A percentile compares a stretch with the other conserved stretches of the same genome.
phyloP scores from a whole-genome alignment of 2,888 invertebrate species.

The Odontothrips loti region DNA sequence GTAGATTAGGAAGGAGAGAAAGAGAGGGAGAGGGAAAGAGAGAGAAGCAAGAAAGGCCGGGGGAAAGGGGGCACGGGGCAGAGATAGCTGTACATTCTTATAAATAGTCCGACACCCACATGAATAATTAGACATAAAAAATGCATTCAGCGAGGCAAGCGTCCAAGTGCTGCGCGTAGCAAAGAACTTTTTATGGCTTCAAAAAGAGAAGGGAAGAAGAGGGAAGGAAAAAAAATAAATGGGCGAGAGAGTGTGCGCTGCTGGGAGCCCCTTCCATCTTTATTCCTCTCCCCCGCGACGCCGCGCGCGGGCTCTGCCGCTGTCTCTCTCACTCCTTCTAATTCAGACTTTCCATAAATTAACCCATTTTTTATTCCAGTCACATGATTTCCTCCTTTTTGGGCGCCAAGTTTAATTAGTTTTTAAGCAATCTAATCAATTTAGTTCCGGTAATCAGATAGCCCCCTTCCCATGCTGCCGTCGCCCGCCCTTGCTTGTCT shows the following conservation, averaged over 20 bases:
- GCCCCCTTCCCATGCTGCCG: background rate
- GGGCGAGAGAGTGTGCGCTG: conserved; percentile 36
- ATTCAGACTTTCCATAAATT: conserved; percentile 25
- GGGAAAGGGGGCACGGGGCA: background rate
- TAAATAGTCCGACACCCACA: conserved; percentile 26
- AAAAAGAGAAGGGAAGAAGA: conserved; percentile 13
- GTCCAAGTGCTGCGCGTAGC: conserved; percentile 17
- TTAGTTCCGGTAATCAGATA: background rate
- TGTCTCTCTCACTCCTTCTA: background rate
- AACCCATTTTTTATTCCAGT: conserved; percentile 26
- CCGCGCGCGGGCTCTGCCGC: too few species aligned
- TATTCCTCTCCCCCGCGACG: background rate
- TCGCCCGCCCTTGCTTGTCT: background rate
- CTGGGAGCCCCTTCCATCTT: conserved; percentile 31
- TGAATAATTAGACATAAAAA: conserved; percentile 27
- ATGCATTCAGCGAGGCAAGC: conserved; percentile 21
- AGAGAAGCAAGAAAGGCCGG: background rate
- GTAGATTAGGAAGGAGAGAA: background rate
- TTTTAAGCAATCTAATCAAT: conserved; percentile 25
- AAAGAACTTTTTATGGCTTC: conserved; percentile 17
- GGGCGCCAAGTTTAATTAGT: conserved; percentile 14
- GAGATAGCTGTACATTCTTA: conserved; percentile 22
- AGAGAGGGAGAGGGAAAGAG: background rate
- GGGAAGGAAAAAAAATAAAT: conserved; percentile 27
- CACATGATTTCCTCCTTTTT: conserved; percentile 15